Evolutionary conservation across 2,113 vertebrate species (phyloP).

Genomic region (Montifringilla adamsi): DNA sequence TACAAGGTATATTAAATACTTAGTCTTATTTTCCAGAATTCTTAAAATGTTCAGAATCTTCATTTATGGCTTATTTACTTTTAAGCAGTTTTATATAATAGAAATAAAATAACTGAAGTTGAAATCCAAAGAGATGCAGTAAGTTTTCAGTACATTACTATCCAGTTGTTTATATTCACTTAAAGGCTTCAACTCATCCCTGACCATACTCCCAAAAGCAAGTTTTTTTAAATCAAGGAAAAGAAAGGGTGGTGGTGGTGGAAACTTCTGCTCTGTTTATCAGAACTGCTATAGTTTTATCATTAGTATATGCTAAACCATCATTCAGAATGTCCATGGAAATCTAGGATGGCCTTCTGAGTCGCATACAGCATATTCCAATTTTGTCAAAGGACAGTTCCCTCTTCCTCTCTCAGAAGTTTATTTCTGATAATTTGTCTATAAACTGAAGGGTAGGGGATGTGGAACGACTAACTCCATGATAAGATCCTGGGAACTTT

Average conservation of each 20-base stretch:
- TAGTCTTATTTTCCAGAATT: background rate
- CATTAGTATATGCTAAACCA: background rate
- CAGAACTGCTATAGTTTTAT: background rate
- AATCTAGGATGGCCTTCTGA: background rate
- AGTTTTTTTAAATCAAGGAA: background rate
- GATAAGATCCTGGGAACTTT: background rate
- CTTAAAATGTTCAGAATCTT: background rate
- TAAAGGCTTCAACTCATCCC: background rate
- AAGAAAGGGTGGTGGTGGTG: background rate
- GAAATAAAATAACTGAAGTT: background rate
- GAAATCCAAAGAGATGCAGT: background rate
- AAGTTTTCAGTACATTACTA: background rate
- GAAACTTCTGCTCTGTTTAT: background rate
- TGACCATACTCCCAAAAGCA: background rate
- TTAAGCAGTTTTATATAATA: background rate
- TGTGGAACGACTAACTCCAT: background rate
- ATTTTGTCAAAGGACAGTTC: background rate
- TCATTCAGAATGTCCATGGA: background rate
- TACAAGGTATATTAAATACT: background rate
- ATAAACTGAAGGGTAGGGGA: background rate
- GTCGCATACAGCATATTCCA: background rate
- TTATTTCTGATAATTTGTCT: background rate
- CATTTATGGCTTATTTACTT: background rate
- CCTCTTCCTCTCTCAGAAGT: background rate
- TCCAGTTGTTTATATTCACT: background rate